Conservation (phyloP, 2,888 invertebrate species). For the Cecidostiba fungosa region DNA sequence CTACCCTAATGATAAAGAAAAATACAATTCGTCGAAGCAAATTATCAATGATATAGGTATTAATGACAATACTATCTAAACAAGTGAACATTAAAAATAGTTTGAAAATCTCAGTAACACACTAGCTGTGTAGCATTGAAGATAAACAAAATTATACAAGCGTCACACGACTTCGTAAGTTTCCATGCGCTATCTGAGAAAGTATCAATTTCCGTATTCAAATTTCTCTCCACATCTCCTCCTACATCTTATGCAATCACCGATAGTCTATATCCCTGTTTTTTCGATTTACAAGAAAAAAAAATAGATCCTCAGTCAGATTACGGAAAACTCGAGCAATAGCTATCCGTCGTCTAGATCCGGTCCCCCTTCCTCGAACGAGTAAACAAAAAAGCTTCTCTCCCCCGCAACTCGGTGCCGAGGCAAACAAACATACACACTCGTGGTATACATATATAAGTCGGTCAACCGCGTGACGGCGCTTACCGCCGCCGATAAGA, state of each 20-base stretch:
- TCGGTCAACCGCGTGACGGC: not conserved
- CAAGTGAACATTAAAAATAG: too few relatives aligned
- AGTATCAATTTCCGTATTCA: not conserved
- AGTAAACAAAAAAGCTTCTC: not conserved
- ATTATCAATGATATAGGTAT: too few relatives aligned
- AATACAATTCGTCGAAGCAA: too few relatives aligned
- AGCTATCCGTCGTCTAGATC: conserved; percentile 1
- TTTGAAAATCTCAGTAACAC: too few relatives aligned
- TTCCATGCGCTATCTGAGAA: not conserved
- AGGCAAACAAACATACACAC: conserved; percentile 5
- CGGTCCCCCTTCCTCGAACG: not conserved
- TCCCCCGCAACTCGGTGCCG: not conserved
- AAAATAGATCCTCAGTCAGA: not conserved
- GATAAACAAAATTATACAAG: not conserved
- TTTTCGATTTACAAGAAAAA: not conserved
- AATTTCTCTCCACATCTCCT: not conserved
- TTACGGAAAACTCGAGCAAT: not conserved
- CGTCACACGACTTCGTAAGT: not conserved
- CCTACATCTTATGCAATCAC: not conserved
- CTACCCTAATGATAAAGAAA: too few relatives aligned
- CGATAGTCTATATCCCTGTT: not conserved
- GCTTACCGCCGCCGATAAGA: not conserved
- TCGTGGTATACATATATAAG: not conserved
- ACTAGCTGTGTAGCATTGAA: too few relatives aligned
- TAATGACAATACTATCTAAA: too few relatives aligned